Evolutionary conservation across 2,888 invertebrate genomes (phyloP), one percentile per base, ranked within the genome.

Genomic region (Psylliodes chrysocephalus): DNA sequence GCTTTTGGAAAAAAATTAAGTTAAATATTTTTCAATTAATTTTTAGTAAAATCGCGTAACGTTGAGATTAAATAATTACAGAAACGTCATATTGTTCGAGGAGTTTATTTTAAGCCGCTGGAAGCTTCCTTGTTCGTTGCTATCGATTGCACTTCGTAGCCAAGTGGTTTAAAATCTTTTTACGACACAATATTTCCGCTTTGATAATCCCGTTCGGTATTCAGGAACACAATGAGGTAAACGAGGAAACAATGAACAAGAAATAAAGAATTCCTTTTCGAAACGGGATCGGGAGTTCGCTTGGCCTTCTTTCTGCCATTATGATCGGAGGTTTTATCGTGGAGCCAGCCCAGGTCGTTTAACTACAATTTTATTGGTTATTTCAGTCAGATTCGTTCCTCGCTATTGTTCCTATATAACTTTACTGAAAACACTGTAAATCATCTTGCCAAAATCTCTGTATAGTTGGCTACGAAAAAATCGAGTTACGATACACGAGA

Each of bases 261-360:
- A 10, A 42, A 42, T 42, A 42, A 33, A 52, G 52, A 22, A 22
- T 38, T 52, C 15, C 22, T 22, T 38, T 42, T 15, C 14, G 2
- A 12, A 51, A 6, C 6, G 42, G 38, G 38, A 5, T 14, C 8
- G 12, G 4, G 51, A 15, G 53, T 35, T 53, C 22, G 46, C 25
- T 64, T 66, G 69, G 75, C 75, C 77, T 78, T 78, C 76, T 76
- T 54, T 52, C 19, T 15, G 53, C 40, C n/a, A 78, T 79, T 79
- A 79, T 72, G 71, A 75, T 75, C 77, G 74, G 74, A 75, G 77
- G 77, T 79, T 79, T 77, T 77, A 77, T 78, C 77, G 76, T 77
- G 77, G 73, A 76, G 71, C 75, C 78, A 70, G 74, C 77, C 75
- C 76, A 74, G 76, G 76, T 76, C 77, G 73, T 61, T 61, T 61